A percentile compares a stretch with the other conserved stretches of the same genome.
These are phyloP conservation scores for Amphipoea lucens DNA, from an alignment of 2,888 invertebrate genomes.

Conservation along the genomic window DNA sequence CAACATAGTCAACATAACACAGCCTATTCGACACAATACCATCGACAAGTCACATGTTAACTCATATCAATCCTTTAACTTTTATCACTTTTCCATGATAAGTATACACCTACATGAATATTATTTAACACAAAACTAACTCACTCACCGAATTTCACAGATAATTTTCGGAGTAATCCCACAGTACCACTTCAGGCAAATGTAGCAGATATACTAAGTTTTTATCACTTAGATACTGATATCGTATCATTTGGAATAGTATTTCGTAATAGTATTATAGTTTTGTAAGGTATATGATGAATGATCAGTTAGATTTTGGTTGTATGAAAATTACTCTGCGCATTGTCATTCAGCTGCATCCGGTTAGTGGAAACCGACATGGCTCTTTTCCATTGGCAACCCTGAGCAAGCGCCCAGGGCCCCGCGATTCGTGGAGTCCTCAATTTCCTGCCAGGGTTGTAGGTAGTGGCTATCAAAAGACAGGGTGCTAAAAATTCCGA, in stretches of 20 bases:
- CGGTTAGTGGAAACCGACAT: not conserved
- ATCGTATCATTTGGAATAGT: conserved; percentile 30
- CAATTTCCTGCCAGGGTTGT: not conserved
- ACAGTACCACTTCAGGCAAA: conserved; percentile 34
- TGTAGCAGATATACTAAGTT: conserved; percentile 33
- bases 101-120: conserved; percentile 10
- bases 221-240: conserved; percentile 36
- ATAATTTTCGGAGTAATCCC: conserved; percentile 21
- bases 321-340: not conserved
- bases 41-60: conserved; percentile 3
- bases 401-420: not conserved
- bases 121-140: not conserved
- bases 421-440: not conserved
- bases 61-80: not conserved
- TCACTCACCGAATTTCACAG: conserved; percentile 39
- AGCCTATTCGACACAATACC: not conserved
- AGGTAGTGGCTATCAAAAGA: not conserved
- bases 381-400: not conserved
- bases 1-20: not conserved
- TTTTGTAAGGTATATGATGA: conserved; percentile 15
- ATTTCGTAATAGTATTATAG: conserved; percentile 35
- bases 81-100: conserved; percentile 3
- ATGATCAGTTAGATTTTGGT: not conserved
- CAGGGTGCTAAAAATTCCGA: not conserved
- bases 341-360: not conserved